phyloP scores from a whole-genome alignment of 2,888 invertebrate species.

The Microctonus aethiopoides region DNA sequence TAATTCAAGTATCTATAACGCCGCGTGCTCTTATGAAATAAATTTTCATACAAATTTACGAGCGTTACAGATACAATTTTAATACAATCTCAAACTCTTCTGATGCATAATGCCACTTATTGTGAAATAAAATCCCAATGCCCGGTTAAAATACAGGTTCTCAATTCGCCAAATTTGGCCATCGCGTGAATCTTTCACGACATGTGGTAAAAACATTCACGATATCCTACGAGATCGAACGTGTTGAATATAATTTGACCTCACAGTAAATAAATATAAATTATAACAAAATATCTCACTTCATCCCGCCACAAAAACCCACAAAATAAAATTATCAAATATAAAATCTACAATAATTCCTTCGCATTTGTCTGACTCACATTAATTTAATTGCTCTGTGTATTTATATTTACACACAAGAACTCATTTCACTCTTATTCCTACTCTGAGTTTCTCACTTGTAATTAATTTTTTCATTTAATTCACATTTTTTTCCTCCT shows the following conservation, averaged over 20 bases:
- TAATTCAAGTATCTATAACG: not conserved
- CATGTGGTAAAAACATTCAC: too few relatives aligned
- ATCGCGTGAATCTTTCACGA: not conserved
- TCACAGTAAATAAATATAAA: too few relatives aligned
- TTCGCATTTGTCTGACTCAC: not conserved
- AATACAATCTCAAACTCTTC: too few relatives aligned
- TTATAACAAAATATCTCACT: too few relatives aligned
- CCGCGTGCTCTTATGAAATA: conserved; percentile 14
- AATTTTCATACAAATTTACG: conserved; percentile 16
- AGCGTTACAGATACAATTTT: conserved; percentile 25
- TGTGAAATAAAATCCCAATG: conserved; percentile 23
- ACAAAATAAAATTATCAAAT: not conserved
- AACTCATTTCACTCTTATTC: not conserved
- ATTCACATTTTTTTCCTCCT: not conserved
- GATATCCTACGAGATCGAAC: too few relatives aligned
- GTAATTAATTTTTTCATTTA: not conserved
- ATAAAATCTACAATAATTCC: not conserved
- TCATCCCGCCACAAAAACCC: too few relatives aligned
- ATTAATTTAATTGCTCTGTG: conserved; percentile 7
- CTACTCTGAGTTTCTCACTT: not conserved
- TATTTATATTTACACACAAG: not conserved
- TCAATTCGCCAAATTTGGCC: conserved; percentile 48
- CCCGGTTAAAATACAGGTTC: conserved; percentile 1
- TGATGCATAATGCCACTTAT: not conserved
- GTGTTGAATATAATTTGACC: too few relatives aligned